phyloP scores from a whole-genome alignment of 2,113 vertebrate genomes.

The Python bivittatus region DNA sequence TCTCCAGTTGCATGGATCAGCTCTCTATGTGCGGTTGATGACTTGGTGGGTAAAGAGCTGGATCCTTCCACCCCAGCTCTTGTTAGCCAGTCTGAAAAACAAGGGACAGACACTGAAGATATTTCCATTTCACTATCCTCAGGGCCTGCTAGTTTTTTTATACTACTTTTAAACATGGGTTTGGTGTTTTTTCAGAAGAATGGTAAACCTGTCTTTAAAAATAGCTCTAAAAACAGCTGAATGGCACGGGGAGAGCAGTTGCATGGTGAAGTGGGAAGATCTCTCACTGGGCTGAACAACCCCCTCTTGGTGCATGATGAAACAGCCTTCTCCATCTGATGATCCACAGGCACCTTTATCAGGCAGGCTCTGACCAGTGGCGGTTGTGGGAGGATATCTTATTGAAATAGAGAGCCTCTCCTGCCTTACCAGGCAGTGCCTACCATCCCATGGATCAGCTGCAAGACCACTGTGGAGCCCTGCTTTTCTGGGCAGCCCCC shows the following conservation, averaged over 20 bases:
- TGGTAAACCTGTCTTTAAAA: background rate
- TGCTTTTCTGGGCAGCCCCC: background rate
- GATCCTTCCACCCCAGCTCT: background rate
- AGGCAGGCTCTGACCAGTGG: background rate
- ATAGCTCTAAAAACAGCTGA: background rate
- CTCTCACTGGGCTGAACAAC: background rate
- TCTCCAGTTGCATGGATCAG: background rate
- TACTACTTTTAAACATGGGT: background rate
- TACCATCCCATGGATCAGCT: background rate
- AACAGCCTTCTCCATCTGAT: background rate
- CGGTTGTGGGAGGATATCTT: background rate
- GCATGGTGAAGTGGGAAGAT: background rate
- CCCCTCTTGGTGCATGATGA: background rate
- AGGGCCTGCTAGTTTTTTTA: background rate
- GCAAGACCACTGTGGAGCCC: background rate
- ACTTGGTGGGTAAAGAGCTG: background rate
- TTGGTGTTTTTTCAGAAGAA: background rate
- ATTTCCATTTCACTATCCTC: background rate
- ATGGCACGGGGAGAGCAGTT: background rate
- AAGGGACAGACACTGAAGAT: background rate
- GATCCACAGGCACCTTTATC: background rate
- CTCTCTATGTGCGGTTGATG: background rate
- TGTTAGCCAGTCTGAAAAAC: background rate
- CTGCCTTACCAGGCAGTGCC: background rate
- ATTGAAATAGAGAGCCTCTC: background rate